These are phyloP conservation scores for Sebastes vulpes DNA, from an alignment of 2,797 vertebrate species.

Conservation along the genomic window DNA sequence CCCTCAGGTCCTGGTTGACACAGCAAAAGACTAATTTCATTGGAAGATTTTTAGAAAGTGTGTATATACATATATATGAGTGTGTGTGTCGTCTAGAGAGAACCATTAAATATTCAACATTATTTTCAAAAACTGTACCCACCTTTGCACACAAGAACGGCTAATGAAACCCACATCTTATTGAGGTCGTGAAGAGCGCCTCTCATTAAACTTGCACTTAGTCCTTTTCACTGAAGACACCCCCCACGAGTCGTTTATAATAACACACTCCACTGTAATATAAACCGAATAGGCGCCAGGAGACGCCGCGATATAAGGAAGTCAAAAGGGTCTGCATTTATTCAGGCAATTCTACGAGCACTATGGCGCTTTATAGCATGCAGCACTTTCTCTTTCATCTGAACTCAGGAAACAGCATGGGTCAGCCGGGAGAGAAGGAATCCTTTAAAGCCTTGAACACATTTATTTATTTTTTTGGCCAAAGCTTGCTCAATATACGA, in stretches of 20 bases:
- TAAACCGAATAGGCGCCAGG: constrained; percentile 68
- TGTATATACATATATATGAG: neutral
- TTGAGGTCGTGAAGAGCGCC: constrained; percentile 44
- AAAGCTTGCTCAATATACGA: constrained; percentile 9
- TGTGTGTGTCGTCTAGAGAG: constrained; percentile 21
- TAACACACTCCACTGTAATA: constrained; percentile 69
- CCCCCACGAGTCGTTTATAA: constrained; percentile 62
- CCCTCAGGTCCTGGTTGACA: constrained; percentile 29
- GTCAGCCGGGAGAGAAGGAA: constrained; percentile 42
- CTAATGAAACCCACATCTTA: constrained; percentile 64
- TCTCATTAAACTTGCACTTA: constrained; percentile 69
- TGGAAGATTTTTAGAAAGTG: neutral
- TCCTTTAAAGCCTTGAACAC: constrained; percentile 42
- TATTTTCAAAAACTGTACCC: constrained; percentile 61
- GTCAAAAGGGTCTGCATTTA: constrained; percentile 70
- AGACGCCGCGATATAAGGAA: constrained; percentile 55
- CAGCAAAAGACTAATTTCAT: constrained; percentile 32
- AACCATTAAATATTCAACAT: constrained; percentile 59
- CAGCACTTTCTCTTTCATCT: constrained; percentile 59
- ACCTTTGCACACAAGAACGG: constrained; percentile 55
- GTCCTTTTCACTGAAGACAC: constrained; percentile 53
- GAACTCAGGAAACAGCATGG: constrained; percentile 45
- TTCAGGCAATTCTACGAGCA: constrained; percentile 42
- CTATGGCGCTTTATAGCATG: constrained; percentile 66
- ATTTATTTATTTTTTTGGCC: constrained; percentile 14